A percentile compares a stretch with the other conserved stretches of the same genome.
phyloP scores from a whole-genome alignment of 1,140 invertebrate genomes.

The Helicoverpa zea region DNA sequence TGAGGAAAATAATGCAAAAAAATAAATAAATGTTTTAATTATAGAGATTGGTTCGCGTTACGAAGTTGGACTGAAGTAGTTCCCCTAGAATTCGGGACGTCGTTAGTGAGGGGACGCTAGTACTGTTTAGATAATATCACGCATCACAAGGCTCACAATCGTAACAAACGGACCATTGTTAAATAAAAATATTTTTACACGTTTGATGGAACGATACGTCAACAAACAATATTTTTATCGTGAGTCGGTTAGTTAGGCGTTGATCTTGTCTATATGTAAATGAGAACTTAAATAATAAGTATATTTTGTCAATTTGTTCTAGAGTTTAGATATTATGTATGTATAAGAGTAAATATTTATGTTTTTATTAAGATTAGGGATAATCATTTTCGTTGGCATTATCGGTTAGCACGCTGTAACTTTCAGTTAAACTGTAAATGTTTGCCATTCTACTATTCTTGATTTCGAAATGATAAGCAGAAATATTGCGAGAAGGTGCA shows the following conservation, averaged over 20 bases:
- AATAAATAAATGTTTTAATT: conserved; percentile 58
- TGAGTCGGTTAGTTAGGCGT: conserved; percentile 64
- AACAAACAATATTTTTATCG: conserved; percentile 72
- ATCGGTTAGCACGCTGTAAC: conserved; percentile 47
- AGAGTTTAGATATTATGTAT: conserved; percentile 71
- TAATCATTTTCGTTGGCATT: conserved; percentile 37
- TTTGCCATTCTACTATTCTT: conserved; percentile 36
- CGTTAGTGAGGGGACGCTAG: conserved; percentile 67
- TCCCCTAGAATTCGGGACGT: conserved; percentile 16
- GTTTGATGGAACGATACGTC: conserved; percentile 62
- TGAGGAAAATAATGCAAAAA: conserved; percentile 70
- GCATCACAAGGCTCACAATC: conserved; percentile 75
- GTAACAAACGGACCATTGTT: conserved; percentile 82
- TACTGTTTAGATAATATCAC: conserved; percentile 65
- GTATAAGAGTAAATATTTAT: conserved; percentile 80
- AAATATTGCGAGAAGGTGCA: conserved; percentile 43
- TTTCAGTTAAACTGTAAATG: conserved; percentile 56
- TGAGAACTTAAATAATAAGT: conserved; percentile 67
- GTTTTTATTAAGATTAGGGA: conserved; percentile 60
- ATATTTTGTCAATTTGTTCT: conserved; percentile 85
- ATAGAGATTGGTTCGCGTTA: conserved; percentile 48
- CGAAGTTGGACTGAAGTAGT: conserved; percentile 45
- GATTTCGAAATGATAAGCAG: conserved; percentile 36
- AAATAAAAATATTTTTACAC: conserved; percentile 83
- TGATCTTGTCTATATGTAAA: conserved; percentile 76